These are phyloP conservation scores for Telenomus remus DNA, from an alignment of 1,140 invertebrate species.

Conservation along the genomic window DNA sequence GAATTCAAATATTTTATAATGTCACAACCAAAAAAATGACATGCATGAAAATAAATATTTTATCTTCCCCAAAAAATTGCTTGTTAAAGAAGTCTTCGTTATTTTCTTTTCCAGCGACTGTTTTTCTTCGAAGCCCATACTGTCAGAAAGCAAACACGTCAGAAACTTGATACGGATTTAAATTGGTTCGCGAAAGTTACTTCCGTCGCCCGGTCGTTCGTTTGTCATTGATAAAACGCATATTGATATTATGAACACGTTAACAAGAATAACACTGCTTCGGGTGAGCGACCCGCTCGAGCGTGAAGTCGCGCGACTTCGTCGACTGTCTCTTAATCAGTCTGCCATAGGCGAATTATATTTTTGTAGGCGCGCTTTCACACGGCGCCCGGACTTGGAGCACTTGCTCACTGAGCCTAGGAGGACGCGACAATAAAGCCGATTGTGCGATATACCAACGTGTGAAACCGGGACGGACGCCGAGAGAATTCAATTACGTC, in stretches of 20 bases:
- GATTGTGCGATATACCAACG: slow-evolving; percentile 58
- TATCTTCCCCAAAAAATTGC: too few relatives aligned
- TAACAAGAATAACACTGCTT: slow-evolving; percentile 41
- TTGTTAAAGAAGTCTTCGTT: too few relatives aligned
- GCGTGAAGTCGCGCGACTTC: slow-evolving; percentile 24
- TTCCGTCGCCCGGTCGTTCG: slow-evolving; percentile 18
- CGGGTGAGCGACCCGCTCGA: background rate
- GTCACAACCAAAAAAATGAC: too few relatives aligned
- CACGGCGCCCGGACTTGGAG: background rate
- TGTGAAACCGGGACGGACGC: slow-evolving; percentile 58
- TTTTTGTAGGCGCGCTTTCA: slow-evolving; percentile 45
- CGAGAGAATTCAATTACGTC: slow-evolving; percentile 63
- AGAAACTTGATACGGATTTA: background rate
- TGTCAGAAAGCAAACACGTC: background rate
- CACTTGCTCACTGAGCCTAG: too few relatives aligned
- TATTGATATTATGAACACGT: slow-evolving; percentile 25
- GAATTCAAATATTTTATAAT: too few relatives aligned
- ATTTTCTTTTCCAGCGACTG: too few relatives aligned
- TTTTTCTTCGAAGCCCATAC: too few relatives aligned
- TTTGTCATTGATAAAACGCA: slow-evolving; percentile 39
- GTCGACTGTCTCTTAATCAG: slow-evolving; percentile 44
- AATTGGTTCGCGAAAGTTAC: background rate
- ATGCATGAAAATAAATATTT: too few relatives aligned
- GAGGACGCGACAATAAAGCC: slow-evolving; percentile 57
- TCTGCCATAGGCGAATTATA: slow-evolving; percentile 26